Conservation (phyloP, 2,888 invertebrate species). For the Zygothrica quintamaculata region DNA sequence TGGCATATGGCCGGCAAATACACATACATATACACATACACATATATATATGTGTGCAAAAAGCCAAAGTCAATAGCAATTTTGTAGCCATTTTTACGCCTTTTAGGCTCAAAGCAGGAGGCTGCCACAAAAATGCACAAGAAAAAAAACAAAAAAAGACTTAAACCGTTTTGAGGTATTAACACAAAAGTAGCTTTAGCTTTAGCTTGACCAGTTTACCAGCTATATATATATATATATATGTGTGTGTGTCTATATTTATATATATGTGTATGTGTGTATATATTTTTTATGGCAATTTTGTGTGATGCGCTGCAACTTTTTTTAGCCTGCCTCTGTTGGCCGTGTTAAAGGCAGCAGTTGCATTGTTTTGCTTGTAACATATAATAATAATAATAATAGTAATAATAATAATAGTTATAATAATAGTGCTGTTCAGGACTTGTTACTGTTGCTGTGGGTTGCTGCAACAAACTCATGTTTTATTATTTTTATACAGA, state of each 20-base stretch:
- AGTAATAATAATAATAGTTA: slow-evolving; percentile 70
- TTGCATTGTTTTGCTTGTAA: slow-evolving; percentile 69
- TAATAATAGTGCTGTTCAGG: slow-evolving; percentile 46
- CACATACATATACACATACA: slow-evolving; percentile 25
- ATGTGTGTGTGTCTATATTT: too few relatives aligned
- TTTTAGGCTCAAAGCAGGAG: slow-evolving; percentile 40
- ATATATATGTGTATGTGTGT: slow-evolving; percentile 22
- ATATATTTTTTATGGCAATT: slow-evolving; percentile 80
- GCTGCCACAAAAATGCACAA: slow-evolving; percentile 10
- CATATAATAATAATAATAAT: slow-evolving; percentile 49
- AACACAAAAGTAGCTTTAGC: slow-evolving; percentile 75
- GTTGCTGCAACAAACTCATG: slow-evolving; percentile 76
- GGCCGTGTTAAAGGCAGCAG: slow-evolving; percentile 39
- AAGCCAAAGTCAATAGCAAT: slow-evolving; percentile 70
- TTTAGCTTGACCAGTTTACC: slow-evolving; percentile 61
- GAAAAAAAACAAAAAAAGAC: slow-evolving; percentile 49
- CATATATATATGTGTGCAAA: slow-evolving; percentile 1
- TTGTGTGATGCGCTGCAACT: slow-evolving; percentile 83
- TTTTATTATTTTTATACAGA: slow-evolving; percentile 81
- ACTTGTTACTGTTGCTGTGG: slow-evolving; percentile 38
- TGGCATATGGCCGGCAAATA: slow-evolving; percentile 50
- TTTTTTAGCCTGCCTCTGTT: slow-evolving; percentile 57
- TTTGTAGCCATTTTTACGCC: slow-evolving; percentile 70
- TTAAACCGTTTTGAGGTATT: slow-evolving; percentile 71
- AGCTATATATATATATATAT: slow-evolving; percentile 11